Evolutionary conservation across 2,797 vertebrate species (phyloP).

Genomic region (Otolemur crassicaudatus): DNA sequence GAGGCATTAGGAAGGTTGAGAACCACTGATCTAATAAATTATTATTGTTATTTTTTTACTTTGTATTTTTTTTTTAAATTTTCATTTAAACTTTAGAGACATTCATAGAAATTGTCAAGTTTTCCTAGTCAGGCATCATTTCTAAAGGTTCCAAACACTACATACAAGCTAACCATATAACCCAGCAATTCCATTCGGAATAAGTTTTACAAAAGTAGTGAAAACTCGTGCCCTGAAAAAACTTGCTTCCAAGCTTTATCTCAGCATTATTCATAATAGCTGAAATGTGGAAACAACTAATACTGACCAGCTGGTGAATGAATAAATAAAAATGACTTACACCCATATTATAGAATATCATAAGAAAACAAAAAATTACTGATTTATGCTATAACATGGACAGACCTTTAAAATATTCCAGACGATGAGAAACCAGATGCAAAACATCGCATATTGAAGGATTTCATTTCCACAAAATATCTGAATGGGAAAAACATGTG

Average conservation of each 20-base stretch:
- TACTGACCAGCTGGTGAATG: neutral
- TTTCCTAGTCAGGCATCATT: neutral
- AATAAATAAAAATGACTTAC: neutral
- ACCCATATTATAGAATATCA: neutral
- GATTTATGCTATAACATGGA: neutral
- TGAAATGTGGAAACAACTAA: neutral
- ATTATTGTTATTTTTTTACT: neutral
- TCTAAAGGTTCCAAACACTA: neutral
- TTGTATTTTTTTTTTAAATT: neutral
- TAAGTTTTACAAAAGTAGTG: neutral
- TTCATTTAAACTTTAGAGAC: neutral
- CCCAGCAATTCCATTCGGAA: neutral
- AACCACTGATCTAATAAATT: neutral
- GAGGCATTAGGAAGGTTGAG: too few relatives aligned
- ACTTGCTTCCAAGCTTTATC: neutral
- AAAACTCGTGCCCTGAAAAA: neutral
- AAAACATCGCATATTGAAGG: neutral
- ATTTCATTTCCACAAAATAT: neutral
- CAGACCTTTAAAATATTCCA: neutral
- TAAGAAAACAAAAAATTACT: neutral
- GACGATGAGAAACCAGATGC: neutral
- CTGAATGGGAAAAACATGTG: neutral
- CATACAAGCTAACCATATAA: neutral
- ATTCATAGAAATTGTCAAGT: neutral
- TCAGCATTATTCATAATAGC: neutral